Percentiles rank a stretch among this genome's conserved stretches.
Conservation (phyloP, 2,888 invertebrate species). For the Andricus curvator region DNA sequence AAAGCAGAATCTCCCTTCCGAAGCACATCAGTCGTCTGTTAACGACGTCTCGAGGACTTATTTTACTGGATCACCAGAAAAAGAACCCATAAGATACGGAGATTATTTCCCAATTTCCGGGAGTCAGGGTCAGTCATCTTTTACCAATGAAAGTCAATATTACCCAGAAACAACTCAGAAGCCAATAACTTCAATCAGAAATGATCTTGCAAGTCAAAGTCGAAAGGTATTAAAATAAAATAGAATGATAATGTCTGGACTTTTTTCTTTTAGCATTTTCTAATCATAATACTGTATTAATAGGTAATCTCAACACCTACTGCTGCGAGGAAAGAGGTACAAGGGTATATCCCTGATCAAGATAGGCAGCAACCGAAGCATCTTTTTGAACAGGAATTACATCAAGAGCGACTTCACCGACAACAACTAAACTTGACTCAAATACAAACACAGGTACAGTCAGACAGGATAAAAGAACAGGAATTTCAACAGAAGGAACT, state of each 20-base stretch:
- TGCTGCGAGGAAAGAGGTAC: too few species aligned
- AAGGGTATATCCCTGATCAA: not conserved
- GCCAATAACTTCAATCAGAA: not conserved
- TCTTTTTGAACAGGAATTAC: too few species aligned
- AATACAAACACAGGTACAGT: too few species aligned
- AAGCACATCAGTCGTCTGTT: not conserved
- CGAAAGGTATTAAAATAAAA: not conserved
- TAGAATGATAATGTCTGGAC: not conserved
- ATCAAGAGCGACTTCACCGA: too few species aligned
- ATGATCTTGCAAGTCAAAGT: too few species aligned
- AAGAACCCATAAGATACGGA: not conserved
- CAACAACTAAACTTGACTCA: too few species aligned
- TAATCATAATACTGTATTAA: not conserved
- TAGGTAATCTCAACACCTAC: not conserved
- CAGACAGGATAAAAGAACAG: too few species aligned
- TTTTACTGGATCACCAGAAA: not conserved
- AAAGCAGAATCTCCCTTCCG: not conserved
- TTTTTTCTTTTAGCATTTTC: not conserved
- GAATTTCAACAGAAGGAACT: too few species aligned
- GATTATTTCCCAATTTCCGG: constrained; percentile 5
- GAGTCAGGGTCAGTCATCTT: not conserved
- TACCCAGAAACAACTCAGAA: not conserved
- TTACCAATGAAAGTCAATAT: not conserved
- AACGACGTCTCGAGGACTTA: not conserved
- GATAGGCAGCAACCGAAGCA: too few species aligned